phyloP scores from a whole-genome alignment of 1,140 invertebrate genomes.

The Araneus ventricosus region DNA sequence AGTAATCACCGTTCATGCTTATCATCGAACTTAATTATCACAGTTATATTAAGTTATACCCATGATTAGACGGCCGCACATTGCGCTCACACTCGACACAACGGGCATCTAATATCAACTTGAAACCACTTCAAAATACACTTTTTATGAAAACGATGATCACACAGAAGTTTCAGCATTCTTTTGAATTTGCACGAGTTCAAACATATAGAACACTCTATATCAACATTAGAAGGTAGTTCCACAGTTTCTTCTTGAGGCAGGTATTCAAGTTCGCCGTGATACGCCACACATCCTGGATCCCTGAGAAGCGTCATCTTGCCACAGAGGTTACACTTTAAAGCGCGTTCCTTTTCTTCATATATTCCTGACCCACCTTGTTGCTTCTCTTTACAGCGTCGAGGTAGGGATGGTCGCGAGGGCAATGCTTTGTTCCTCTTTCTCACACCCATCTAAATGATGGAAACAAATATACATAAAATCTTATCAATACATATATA shows the following conservation, averaged over 20 bases:
- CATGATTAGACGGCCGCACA: not conserved
- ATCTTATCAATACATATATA: too few species aligned
- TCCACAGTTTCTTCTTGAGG: not conserved
- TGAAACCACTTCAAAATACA: slow-evolving; percentile 9
- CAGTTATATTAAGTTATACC: not conserved
- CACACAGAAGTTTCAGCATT: not conserved
- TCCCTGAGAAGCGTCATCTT: not conserved
- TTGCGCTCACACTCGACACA: not conserved
- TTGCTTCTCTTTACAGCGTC: not conserved
- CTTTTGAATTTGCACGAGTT: not conserved
- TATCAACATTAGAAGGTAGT: not conserved
- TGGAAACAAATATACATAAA: too few species aligned
- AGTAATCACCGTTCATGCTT: too few species aligned
- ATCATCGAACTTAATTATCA: too few species aligned
- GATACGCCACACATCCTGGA: not conserved
- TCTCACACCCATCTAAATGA: not conserved
- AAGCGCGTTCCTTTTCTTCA: not conserved
- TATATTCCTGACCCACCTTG: not conserved
- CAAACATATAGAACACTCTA: not conserved
- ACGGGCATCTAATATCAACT: not conserved
- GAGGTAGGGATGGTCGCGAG: not conserved
- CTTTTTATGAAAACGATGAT: slow-evolving; percentile 26
- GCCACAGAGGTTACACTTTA: not conserved
- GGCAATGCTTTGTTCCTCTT: not conserved
- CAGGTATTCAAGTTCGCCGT: not conserved